Percentiles rank a stretch among this genome's conserved stretches.
phyloP scores from a whole-genome alignment of 2,888 invertebrate species.

The Troides helena region DNA sequence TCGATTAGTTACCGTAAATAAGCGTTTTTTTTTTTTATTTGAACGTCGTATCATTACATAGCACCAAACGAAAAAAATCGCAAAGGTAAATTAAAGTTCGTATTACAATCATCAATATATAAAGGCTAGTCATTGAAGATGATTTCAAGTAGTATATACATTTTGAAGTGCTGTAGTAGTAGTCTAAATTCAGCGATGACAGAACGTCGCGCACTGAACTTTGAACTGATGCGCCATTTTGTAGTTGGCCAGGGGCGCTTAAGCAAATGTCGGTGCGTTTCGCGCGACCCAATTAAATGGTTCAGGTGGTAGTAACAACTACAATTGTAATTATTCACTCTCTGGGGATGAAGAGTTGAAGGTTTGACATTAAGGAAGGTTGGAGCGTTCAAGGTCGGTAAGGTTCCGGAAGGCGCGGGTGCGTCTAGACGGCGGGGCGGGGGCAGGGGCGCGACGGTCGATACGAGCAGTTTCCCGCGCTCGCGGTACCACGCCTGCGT shows the following conservation, averaged over 20 bases:
- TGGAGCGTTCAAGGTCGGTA: slow-evolving; percentile 78
- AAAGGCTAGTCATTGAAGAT: no score
- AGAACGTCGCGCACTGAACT: slow-evolving; percentile 7
- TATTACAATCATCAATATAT: no score
- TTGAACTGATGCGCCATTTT: slow-evolving; percentile 4
- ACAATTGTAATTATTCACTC: slow-evolving; percentile 40
- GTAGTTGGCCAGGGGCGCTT: background rate
- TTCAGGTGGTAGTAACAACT: slow-evolving; percentile 43
- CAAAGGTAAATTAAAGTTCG: no score
- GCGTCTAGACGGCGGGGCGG: slow-evolving; percentile 75
- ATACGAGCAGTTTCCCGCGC: slow-evolving; percentile 79
- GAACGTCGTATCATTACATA: background rate
- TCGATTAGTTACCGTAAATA: slow-evolving; percentile 12
- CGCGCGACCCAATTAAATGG: slow-evolving; percentile 32
- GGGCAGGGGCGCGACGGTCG: slow-evolving; percentile 69
- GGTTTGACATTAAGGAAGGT: slow-evolving; percentile 75
- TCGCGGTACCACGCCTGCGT: slow-evolving; percentile 70
- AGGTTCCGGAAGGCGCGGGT: slow-evolving; percentile 77
- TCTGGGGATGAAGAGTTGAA: slow-evolving; percentile 51
- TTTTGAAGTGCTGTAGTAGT: no score
- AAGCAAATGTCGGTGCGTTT: slow-evolving; percentile 31
- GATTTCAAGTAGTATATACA: no score
- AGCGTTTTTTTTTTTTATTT: slow-evolving; percentile 9
- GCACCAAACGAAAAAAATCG: no score
- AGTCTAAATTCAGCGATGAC: background rate